phyloP scores from a whole-genome alignment of 1,140 invertebrate genomes.

The Procambarus virginalis region DNA sequence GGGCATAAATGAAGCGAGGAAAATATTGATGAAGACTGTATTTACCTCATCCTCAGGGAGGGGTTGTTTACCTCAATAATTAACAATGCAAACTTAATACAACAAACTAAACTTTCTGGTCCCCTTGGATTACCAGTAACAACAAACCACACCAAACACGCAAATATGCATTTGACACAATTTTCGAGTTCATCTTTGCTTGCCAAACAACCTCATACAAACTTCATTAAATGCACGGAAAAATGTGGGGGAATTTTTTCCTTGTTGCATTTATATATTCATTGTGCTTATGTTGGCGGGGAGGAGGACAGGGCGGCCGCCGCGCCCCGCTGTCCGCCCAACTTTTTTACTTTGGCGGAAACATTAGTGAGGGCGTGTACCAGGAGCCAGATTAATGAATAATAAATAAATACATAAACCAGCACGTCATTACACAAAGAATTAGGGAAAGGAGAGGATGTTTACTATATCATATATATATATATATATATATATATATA shows the following conservation, averaged over 20 bases:
- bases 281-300: slow-evolving; percentile 20
- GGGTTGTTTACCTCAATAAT: background rate
- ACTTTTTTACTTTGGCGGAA: slow-evolving; percentile 12
- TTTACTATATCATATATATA: no score
- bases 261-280: slow-evolving; percentile 25
- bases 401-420: slow-evolving; percentile 11
- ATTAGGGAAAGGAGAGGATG: background rate
- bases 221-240: slow-evolving; percentile 32
- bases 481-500: background rate
- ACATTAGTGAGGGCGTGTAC: slow-evolving; percentile 2
- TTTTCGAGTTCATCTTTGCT: slow-evolving; percentile 25
- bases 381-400: slow-evolving; percentile 15
- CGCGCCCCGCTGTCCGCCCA: background rate
- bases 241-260: background rate
- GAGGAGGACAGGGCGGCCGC: background rate
- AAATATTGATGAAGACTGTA: background rate
- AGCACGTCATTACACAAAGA: background rate
- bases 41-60: background rate
- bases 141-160: slow-evolving; percentile 3
- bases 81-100: slow-evolving; percentile 17
- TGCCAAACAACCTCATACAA: slow-evolving; percentile 35
- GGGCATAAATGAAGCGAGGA: background rate
- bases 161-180: slow-evolving; percentile 32
- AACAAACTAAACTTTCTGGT: background rate
- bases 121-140: background rate